These are phyloP conservation scores for Sebastes hopkinsi DNA, from an alignment of 2,797 vertebrate genomes.

Conservation along the genomic window DNA sequence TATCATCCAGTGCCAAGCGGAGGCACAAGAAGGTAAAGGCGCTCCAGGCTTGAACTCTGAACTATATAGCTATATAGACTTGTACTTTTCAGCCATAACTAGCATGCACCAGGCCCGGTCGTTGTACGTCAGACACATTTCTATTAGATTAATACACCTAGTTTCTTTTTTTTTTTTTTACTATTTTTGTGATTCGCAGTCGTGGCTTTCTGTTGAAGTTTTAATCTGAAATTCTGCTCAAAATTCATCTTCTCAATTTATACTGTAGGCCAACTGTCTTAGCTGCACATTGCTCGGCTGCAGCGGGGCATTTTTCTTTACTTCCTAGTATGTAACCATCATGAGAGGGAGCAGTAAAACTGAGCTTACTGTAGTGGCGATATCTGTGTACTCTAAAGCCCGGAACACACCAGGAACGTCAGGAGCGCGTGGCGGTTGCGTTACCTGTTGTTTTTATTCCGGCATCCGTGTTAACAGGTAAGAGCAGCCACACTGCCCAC, in stretches of 20 bases:
- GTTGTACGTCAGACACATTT: not conserved
- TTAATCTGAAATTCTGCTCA: not conserved
- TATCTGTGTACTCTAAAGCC: not conserved
- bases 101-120: too few relatives aligned
- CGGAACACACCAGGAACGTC: too few relatives aligned
- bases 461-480: too few relatives aligned
- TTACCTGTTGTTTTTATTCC: too few relatives aligned
- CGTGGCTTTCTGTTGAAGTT: not conserved
- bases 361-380: not conserved
- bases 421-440: too few relatives aligned
- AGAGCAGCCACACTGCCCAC: too few relatives aligned
- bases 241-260: too few relatives aligned
- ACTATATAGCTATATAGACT: not conserved
- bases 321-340: not conserved
- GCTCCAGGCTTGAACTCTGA: not conserved
- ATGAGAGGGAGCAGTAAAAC: too few relatives aligned
- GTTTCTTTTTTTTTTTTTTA: not conserved
- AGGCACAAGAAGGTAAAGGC: constrained; percentile 95
- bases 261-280: too few relatives aligned
- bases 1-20: constrained; percentile 94
- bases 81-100: too few relatives aligned
- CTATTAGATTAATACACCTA: not conserved
- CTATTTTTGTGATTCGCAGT: not conserved
- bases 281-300: not conserved
- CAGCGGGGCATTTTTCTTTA: not conserved